Evolutionary conservation across 2,888 invertebrate genomes (phyloP).

Genomic region (Sinopyrophorus schimmeli): DNA sequence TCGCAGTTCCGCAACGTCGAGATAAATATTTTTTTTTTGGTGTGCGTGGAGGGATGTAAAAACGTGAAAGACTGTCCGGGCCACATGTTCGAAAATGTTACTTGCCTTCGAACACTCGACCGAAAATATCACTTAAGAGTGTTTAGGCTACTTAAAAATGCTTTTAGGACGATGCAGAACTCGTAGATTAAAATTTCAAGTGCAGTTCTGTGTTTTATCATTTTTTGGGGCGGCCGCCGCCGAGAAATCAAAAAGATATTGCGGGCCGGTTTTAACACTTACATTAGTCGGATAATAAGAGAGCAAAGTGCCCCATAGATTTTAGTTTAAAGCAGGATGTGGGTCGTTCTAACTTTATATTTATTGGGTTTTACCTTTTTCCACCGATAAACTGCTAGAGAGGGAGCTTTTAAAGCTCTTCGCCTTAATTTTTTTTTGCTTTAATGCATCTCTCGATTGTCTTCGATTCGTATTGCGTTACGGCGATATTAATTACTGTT

Average conservation of each 20-base stretch:
- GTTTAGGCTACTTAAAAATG: constrained; percentile 54
- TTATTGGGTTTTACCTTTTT: constrained; percentile 6
- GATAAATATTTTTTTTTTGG: neutral
- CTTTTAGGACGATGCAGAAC: constrained; percentile 47
- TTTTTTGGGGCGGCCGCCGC: constrained; percentile 17
- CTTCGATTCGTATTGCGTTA: constrained; percentile 13
- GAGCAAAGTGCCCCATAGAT: constrained; percentile 20
- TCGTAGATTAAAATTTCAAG: constrained; percentile 42
- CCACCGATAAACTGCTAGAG: neutral
- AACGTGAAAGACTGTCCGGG: constrained; percentile 16
- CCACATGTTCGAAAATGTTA: constrained; percentile 39
- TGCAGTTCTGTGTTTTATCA: constrained; percentile 49
- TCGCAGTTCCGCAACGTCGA: constrained; percentile 2
- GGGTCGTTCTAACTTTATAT: constrained; percentile 17
- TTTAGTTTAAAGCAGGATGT: constrained; percentile 34
- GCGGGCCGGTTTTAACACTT: constrained; percentile 16
- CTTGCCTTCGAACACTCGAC: constrained; percentile 37
- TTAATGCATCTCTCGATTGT: constrained; percentile 4
- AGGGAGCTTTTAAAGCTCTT: neutral
- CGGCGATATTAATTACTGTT: constrained; percentile 24
- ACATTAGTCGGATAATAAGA: constrained; percentile 18
- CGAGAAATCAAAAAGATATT: constrained; percentile 18
- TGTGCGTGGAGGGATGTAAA: constrained; percentile 11
- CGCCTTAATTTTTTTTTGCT: neutral
- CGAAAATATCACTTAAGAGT: constrained; percentile 51